These are phyloP conservation scores for Onychostoma macrolepis DNA, from an alignment of 2,113 vertebrate genomes.

Conservation along the genomic window DNA sequence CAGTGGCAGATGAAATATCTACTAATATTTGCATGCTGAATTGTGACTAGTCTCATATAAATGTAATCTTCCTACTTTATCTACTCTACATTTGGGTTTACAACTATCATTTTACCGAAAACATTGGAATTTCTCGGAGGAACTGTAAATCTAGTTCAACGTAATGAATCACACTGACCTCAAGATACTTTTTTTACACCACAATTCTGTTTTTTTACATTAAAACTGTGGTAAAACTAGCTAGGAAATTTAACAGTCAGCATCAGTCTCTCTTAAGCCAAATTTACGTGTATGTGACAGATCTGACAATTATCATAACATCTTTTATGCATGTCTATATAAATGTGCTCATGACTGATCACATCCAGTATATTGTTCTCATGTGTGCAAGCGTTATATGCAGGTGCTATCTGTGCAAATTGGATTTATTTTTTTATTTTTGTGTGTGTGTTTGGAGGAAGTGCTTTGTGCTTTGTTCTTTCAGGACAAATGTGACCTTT, in stretches of 20 bases:
- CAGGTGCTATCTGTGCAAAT: slow-evolving; percentile 23
- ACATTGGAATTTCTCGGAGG: not conserved
- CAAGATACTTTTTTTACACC: not conserved
- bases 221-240: not conserved
- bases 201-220: not conserved
- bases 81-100: not conserved
- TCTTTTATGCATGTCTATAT: slow-evolving; percentile 10
- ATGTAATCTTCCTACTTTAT: not conserved
- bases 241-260: not conserved
- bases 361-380: not conserved
- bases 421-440: not conserved
- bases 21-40: slow-evolving; percentile 27
- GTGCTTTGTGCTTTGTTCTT: slow-evolving; percentile 43
- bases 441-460: not conserved
- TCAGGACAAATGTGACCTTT: not conserved
- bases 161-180: not conserved
- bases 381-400: not conserved
- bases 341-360: not conserved
- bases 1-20: not conserved
- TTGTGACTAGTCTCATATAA: not conserved
- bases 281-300: not conserved
- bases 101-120: not conserved
- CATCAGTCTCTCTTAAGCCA: not conserved
- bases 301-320: not conserved
- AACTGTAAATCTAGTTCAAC: not conserved